phyloP scores from a whole-genome alignment of 2,113 vertebrate species.

The Oncorhynchus gorbuscha region DNA sequence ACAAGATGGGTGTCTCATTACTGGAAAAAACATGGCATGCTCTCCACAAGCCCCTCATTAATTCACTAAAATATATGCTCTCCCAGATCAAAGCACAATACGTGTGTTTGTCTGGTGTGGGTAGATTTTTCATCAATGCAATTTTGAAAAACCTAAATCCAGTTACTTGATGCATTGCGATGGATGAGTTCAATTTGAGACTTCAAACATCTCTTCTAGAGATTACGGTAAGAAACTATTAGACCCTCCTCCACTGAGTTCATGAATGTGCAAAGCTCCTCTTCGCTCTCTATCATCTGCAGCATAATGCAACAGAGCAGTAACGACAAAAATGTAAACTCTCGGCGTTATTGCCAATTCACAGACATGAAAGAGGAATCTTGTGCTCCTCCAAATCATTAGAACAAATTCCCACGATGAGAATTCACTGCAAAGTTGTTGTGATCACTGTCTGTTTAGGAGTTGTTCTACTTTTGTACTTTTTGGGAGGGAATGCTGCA shows the following conservation, averaged over 20 bases:
- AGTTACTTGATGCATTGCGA: no score
- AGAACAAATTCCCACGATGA: slow-evolving; percentile 66
- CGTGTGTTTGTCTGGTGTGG: no score
- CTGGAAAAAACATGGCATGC: no score
- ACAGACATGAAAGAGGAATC: slow-evolving; percentile 61
- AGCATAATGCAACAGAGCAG: slow-evolving; percentile 60
- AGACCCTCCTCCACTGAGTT: slow-evolving; percentile 62
- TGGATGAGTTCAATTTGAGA: no score
- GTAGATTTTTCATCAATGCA: no score
- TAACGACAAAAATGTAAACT: slow-evolving; percentile 56
- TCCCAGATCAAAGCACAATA: no score
- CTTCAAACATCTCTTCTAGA: not conserved
- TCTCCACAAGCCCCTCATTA: no score
- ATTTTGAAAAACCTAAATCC: no score
- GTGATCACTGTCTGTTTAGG: slow-evolving; percentile 69
- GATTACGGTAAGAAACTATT: slow-evolving; percentile 61
- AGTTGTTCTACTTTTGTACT: slow-evolving; percentile 81
- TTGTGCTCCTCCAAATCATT: slow-evolving; percentile 23
- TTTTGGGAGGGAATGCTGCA: slow-evolving; percentile 70
- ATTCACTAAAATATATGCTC: no score
- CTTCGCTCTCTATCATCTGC: slow-evolving; percentile 64
- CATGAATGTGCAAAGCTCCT: slow-evolving; percentile 52
- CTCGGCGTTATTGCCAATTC: slow-evolving; percentile 29
- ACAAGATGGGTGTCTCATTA: no score
- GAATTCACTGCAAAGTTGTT: slow-evolving; percentile 71